Percentiles rank a stretch among this genome's conserved stretches.
phyloP scores from a whole-genome alignment of 2,888 invertebrate genomes.

The Microctonus aethiopoides region DNA sequence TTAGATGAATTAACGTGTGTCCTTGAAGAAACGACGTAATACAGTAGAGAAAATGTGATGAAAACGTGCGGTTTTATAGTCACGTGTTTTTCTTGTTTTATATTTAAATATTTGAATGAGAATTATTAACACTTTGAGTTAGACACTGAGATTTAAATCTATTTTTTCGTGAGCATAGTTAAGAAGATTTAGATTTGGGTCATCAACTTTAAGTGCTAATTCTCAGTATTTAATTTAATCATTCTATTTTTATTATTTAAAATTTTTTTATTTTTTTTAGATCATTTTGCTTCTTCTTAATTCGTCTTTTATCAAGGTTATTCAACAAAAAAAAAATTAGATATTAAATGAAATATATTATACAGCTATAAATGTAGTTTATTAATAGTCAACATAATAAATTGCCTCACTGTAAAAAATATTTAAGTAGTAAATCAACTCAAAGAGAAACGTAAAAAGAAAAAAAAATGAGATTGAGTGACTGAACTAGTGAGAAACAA shows the following conservation, averaged over 20 bases:
- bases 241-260: background rate
- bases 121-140: background rate
- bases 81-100: constrained; percentile 47
- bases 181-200: constrained; percentile 9
- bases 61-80: constrained; percentile 51
- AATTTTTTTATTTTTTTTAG: background rate
- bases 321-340: background rate
- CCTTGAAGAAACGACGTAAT: constrained; percentile 48
- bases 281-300: background rate
- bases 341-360: background rate
- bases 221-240: background rate
- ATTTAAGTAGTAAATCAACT: background rate
- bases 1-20: constrained; percentile 39
- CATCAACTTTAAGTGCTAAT: background rate
- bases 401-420: background rate
- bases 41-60: constrained; percentile 53
- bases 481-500: no score
- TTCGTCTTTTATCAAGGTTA: background rate
- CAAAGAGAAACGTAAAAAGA: background rate
- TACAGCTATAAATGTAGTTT: background rate
- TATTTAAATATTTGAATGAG: background rate
- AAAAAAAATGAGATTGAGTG: background rate
- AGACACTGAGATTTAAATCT: constrained; percentile 20
- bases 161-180: constrained; percentile 8
- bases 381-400: background rate